Evolutionary conservation across 2,797 vertebrate genomes (phyloP).

Genomic region (Naso thynnoides): DNA sequence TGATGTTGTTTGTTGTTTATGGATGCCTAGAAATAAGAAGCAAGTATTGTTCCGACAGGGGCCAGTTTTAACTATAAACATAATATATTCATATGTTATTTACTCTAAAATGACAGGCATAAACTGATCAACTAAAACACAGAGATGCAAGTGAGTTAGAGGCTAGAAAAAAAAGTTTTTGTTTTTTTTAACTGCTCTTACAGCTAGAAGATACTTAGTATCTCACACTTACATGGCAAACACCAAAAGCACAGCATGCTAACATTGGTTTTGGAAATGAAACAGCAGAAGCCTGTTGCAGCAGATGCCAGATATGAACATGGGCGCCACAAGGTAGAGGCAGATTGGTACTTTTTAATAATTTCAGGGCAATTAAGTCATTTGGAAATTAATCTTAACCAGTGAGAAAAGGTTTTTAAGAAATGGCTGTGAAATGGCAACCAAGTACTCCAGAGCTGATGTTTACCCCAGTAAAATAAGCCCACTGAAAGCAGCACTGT

Average conservation of each 20-base stretch:
- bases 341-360: neutral
- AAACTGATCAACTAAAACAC: conserved; percentile 2
- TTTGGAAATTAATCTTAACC: conserved; percentile 2
- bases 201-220: neutral
- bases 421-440: neutral
- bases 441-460: neutral
- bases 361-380: conserved; percentile 1
- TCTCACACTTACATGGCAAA: conserved; percentile 28
- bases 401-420: too few relatives aligned
- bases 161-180: conserved; percentile 8
- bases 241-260: conserved; percentile 42
- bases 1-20: neutral
- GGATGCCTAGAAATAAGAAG: neutral
- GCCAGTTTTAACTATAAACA: neutral
- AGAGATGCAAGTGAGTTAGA: neutral
- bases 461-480: neutral
- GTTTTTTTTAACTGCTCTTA: neutral
- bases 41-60: neutral
- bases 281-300: conserved; percentile 55
- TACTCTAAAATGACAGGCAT: conserved; percentile 7
- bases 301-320: conserved; percentile 48
- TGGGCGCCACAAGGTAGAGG: neutral
- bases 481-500: neutral
- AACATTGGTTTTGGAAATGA: conserved; percentile 30
- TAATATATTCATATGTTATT: neutral